These are phyloP conservation scores for Peromyscus eremicus DNA, from an alignment of 2,797 vertebrate genomes.

Conservation along the genomic window DNA sequence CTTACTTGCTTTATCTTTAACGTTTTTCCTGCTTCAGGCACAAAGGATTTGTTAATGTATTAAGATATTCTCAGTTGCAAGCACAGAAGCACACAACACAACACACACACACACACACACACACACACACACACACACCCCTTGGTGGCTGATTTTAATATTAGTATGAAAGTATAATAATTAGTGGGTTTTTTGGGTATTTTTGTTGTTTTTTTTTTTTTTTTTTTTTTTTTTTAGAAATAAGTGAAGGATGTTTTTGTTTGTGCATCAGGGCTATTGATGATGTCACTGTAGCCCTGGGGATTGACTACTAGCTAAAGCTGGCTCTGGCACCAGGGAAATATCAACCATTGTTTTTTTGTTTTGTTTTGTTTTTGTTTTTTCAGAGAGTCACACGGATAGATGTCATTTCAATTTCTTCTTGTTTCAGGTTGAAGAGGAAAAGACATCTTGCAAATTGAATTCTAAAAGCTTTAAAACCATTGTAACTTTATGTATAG, in stretches of 20 bases:
- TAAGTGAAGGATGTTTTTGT: slow-evolving; percentile 70
- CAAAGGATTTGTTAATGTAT: not conserved
- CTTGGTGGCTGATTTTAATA: slow-evolving; percentile 30
- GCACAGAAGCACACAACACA: not conserved
- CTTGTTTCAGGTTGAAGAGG: slow-evolving; percentile 21
- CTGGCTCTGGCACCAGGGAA: slow-evolving; percentile 51
- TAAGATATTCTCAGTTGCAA: not conserved
- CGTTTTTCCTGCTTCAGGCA: not conserved
- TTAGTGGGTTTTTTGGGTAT: too few relatives aligned
- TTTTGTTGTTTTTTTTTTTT: too few relatives aligned
- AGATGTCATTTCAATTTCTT: slow-evolving; percentile 47
- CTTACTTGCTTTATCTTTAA: not conserved
- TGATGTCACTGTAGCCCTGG: slow-evolving; percentile 79
- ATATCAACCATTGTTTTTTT: slow-evolving; percentile 31
- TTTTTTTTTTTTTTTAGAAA: not conserved
- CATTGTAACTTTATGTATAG: not conserved
- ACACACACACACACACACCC: not conserved
- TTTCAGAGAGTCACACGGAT: not conserved
- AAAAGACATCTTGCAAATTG: slow-evolving; percentile 51
- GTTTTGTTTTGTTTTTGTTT: not conserved
- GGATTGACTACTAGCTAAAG: slow-evolving; percentile 69
- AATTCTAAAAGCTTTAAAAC: slow-evolving; percentile 37
- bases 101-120: not conserved
- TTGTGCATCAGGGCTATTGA: slow-evolving; percentile 61
- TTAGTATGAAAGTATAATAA: slow-evolving; percentile 20